These are phyloP conservation scores for Galemys pyrenaicus DNA, from an alignment of 2,113 vertebrate species.

Conservation along the genomic window DNA sequence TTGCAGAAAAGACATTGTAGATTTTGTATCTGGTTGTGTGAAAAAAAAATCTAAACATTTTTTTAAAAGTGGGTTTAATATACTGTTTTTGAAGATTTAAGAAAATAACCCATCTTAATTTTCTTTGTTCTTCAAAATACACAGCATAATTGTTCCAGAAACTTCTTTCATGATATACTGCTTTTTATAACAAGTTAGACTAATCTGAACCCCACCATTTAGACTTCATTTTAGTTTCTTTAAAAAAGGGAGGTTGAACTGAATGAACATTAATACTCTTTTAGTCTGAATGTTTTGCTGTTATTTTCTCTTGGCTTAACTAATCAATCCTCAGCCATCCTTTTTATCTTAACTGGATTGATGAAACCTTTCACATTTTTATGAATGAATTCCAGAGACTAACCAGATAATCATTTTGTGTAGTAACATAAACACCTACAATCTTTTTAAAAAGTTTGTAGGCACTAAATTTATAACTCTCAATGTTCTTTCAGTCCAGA, in stretches of 20 bases:
- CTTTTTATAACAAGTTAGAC: conserved; percentile 1
- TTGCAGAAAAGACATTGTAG: neutral
- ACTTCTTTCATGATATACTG: neutral
- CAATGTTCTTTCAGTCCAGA: neutral
- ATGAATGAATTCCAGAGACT: neutral
- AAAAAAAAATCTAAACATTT: neutral
- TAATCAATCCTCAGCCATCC: neutral
- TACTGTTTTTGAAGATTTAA: neutral
- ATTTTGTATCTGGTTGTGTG: neutral
- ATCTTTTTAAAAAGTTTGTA: neutral
- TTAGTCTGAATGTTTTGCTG: neutral
- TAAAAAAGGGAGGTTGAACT: neutral
- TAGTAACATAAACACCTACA: neutral
- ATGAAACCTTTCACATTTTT: neutral
- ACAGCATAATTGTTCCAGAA: neutral
- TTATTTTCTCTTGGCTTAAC: conserved; percentile 7
- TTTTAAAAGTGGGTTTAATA: neutral
- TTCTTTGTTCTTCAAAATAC: neutral
- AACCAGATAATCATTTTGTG: neutral
- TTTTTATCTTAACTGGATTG: neutral
- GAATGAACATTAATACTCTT: neutral
- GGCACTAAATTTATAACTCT: neutral
- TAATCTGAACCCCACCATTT: neutral
- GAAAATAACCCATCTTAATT: neutral
- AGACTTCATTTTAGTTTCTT: neutral